These are phyloP conservation scores for Rhinoraja longicauda DNA, from an alignment of 2,797 vertebrate genomes.

Conservation along the genomic window DNA sequence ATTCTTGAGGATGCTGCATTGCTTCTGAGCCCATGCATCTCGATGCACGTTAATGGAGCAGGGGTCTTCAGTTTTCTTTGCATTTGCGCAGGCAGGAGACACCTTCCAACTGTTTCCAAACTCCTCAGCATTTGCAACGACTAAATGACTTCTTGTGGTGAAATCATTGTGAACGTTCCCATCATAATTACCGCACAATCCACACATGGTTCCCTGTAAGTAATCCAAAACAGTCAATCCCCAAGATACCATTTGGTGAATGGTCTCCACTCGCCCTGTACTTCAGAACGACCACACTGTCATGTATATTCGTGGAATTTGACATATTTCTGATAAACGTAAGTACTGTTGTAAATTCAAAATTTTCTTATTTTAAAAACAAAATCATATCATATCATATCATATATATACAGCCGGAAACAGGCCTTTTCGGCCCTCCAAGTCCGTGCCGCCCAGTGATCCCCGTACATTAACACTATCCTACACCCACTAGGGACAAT, in stretches of 20 bases:
- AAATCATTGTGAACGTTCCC: conserved; percentile 60
- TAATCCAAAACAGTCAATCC: neutral
- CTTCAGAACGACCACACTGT: too few relatives aligned
- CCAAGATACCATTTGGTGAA: neutral
- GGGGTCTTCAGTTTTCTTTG: conserved; percentile 49
- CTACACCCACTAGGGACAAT: too few relatives aligned
- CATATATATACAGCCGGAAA: too few relatives aligned
- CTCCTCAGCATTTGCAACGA: conserved; percentile 57
- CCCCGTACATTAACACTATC: too few relatives aligned
- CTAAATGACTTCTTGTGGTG: conserved; percentile 60
- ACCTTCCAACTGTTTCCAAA: conserved; percentile 71
- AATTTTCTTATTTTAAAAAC: neutral
- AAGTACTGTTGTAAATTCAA: too few relatives aligned
- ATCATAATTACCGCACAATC: conserved; percentile 65
- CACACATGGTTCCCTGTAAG: conserved; percentile 58
- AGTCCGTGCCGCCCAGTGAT: too few relatives aligned
- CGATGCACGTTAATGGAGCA: conserved; percentile 60
- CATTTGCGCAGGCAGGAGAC: conserved; percentile 57
- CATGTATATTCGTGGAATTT: too few relatives aligned
- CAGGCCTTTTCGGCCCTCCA: too few relatives aligned
- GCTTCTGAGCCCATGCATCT: conserved; percentile 63
- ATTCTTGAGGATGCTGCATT: conserved; percentile 63
- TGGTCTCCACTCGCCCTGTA: too few relatives aligned
- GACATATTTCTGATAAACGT: neutral
- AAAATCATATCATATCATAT: too few relatives aligned